These are phyloP conservation scores for Premnoplex brunnescens DNA, from an alignment of 2,797 vertebrate genomes.

Conservation along the genomic window DNA sequence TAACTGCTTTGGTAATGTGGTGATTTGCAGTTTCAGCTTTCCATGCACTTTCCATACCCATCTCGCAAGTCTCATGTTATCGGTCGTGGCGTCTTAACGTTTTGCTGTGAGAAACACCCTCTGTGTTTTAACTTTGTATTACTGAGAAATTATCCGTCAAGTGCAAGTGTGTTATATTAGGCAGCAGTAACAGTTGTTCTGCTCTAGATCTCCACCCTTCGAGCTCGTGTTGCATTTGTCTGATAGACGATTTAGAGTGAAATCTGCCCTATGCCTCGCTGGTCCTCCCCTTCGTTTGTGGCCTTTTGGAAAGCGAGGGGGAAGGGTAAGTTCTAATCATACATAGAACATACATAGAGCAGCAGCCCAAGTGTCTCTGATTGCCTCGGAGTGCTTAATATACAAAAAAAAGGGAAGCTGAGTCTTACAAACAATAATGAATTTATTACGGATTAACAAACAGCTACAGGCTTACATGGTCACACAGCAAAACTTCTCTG, in stretches of 20 bases:
- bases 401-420: neutral
- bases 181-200: neutral
- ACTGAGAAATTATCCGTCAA: neutral
- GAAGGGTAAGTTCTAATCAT: neutral
- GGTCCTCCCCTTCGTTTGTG: neutral
- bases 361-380: neutral
- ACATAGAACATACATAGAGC: neutral
- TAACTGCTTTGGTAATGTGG: neutral
- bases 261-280: neutral
- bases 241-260: neutral
- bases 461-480: neutral
- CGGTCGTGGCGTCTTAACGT: neutral
- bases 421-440: slow-evolving; percentile 33
- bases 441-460: slow-evolving; percentile 31
- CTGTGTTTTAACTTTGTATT: neutral
- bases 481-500: neutral
- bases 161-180: neutral
- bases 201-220: neutral
- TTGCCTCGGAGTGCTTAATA: slow-evolving; percentile 3
- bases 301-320: neutral
- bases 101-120: neutral
- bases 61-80: neutral
- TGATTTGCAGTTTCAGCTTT: neutral
- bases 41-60: neutral
- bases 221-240: neutral